Percentiles rank a stretch among this genome's conserved stretches.
phyloP scores from a whole-genome alignment of 1,140 invertebrate species.

The Nephila pilipes region DNA sequence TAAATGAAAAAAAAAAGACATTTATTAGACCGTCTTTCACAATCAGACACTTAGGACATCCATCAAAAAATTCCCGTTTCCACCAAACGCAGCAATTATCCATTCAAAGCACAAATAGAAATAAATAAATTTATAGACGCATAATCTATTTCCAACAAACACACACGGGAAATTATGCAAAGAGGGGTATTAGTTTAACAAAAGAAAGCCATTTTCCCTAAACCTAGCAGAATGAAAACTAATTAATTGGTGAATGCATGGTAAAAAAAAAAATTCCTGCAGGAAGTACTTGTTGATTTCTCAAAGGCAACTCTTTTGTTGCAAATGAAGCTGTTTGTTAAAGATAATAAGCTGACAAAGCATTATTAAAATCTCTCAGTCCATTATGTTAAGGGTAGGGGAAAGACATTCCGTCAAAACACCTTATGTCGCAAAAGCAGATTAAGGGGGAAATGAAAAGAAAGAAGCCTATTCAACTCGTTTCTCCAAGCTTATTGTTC shows the following conservation, averaged over 20 bases:
- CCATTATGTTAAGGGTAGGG: neutral
- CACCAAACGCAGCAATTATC: neutral
- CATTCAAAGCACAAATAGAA: neutral
- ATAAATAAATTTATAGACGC: neutral
- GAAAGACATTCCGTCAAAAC: neutral
- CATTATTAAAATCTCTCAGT: conserved; percentile 11
- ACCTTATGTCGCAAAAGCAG: neutral
- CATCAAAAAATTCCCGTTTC: neutral
- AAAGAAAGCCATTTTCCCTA: conserved; percentile 29
- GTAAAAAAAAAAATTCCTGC: neutral
- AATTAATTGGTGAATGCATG: conserved; percentile 1
- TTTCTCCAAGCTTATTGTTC: conserved; percentile 13
- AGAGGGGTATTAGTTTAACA: conserved; percentile 28
- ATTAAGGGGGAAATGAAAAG: neutral
- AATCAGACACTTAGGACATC: neutral
- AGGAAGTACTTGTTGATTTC: conserved; percentile 42
- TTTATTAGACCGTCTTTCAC: neutral
- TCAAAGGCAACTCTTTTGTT: conserved; percentile 26
- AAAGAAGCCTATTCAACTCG: neutral
- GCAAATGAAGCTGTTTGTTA: conserved; percentile 48
- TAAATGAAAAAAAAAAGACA: neutral
- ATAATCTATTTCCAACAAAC: neutral
- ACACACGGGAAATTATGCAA: neutral
- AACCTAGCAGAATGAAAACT: conserved; percentile 25
- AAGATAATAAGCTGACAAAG: conserved; percentile 36